Conservation (phyloP, 2,797 vertebrate genomes). For the Leucoraja ocellata region DNA sequence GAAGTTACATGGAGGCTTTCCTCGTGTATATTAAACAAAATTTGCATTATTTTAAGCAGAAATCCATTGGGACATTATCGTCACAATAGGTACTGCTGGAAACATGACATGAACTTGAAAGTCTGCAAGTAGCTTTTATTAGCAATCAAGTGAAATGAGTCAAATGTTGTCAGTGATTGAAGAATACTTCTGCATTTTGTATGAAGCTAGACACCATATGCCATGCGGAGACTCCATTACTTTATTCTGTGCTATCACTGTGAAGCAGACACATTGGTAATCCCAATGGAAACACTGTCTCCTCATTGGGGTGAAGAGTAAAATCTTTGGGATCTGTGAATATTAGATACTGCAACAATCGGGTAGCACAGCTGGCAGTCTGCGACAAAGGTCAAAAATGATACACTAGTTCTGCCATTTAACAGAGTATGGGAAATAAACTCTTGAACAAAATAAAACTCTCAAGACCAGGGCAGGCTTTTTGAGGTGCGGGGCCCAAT, state of each 20-base stretch:
- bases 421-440: constrained; percentile 44
- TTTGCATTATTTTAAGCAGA: constrained; percentile 5
- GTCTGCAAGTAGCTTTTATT: constrained; percentile 48
- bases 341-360: constrained; percentile 88
- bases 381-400: constrained; percentile 68
- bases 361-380: constrained; percentile 98
- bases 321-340: constrained; percentile 80
- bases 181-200: constrained; percentile 97
- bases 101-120: constrained; percentile 13
- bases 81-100: constrained; percentile 6
- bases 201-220: constrained; percentile 99
- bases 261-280: constrained; percentile 78
- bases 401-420: constrained; percentile 70
- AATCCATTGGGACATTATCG: constrained; percentile 26
- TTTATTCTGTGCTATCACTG: constrained; percentile 75
- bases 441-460: not conserved
- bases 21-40: not conserved
- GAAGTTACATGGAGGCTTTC: not conserved
- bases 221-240: constrained; percentile 82
- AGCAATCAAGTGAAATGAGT: constrained; percentile 99
- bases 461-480: not conserved
- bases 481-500: too few species aligned
- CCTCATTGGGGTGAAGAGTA: constrained; percentile 62
- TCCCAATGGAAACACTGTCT: constrained; percentile 74
- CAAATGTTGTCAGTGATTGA: constrained; percentile 79